Base-by-base conservation (phyloP, 2,797 vertebrate species). In the Lacerta viridis region DNA sequence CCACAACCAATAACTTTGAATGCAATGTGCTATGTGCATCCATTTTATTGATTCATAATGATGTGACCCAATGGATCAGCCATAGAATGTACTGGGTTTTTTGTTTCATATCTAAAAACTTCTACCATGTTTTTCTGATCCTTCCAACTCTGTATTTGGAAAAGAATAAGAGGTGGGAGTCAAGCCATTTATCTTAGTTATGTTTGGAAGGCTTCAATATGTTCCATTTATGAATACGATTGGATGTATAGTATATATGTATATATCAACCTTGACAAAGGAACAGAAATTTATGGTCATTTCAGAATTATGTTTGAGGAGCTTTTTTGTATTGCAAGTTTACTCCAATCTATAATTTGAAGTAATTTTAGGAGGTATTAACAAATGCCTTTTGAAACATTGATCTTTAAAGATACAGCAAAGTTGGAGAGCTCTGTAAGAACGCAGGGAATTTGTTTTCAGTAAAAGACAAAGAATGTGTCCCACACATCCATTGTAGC, bases 371-470 rank as follows among this genome's bases (percentile, higher is more conserved):
- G 18, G 72, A 75, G 59, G 81, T 1, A 5, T 64, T 87, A 39
- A 29, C 87, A 55, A 76, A 7, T 86, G 83, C 36, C 83, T 66
- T 25, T 82, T 86, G 71, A 25, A 43, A 75, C 74, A 80, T 86
- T 33, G 80, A 20, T 11, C 64, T 43, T 69, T 1, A 2, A n/a
- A 82, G 69, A 81, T 68, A 88, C 87, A 90, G 88, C 15, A 85
- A 64, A 91, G 89, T 25, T 55, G 72, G 84, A 0, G 64, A 81
- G 84, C 87, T 80, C 82, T 85, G 83, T 59, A 43, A 82, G 87
- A 74, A 85, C 11, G 25, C 66, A 89, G 80, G 87, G 29, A 39
- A 80, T 91, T 94, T 87, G 80, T 91, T 92, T 89, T 71, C 88
- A 89, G 15, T 55, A 55, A 55, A 55, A 88, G 87, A 78, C 18